Percentiles rank a stretch among this genome's conserved stretches.
phyloP scores from a whole-genome alignment of 2,797 vertebrate species.

The Parauchenoglanis ngamensis region DNA sequence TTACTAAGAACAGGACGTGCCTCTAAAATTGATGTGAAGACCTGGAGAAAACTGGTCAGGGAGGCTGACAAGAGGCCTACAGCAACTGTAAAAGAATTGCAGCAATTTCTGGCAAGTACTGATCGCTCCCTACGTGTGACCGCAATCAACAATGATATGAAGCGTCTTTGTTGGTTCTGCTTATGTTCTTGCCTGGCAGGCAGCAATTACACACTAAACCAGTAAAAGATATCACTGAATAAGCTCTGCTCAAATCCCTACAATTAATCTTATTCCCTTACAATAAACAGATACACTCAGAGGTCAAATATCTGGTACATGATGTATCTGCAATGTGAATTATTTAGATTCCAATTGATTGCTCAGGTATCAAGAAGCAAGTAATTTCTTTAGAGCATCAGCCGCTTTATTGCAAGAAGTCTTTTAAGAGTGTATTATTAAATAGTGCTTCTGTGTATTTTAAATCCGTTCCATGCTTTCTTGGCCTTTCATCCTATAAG shows the following conservation, averaged over 20 bases:
- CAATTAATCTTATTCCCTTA: neutral
- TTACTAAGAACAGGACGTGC: too few species aligned
- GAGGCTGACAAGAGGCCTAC: too few species aligned
- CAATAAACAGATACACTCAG: neutral
- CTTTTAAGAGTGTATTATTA: constrained; percentile 38
- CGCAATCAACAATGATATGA: neutral
- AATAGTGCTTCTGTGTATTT: constrained; percentile 23
- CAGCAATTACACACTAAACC: constrained; percentile 22
- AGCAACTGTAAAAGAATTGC: too few species aligned
- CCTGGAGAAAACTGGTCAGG: too few species aligned
- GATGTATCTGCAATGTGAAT: neutral
- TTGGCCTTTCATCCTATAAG: constrained; percentile 13
- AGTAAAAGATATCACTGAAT: constrained; percentile 26
- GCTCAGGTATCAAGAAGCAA: neutral
- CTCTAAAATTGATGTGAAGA: too few species aligned
- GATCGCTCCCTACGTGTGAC: too few species aligned
- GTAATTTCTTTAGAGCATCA: neutral
- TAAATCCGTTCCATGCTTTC: constrained; percentile 42
- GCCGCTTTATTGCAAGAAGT: neutral
- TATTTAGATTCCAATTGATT: neutral
- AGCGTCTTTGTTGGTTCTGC: constrained; percentile 26
- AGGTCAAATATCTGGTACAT: neutral
- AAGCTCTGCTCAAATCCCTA: neutral
- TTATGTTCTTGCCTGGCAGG: constrained; percentile 51
- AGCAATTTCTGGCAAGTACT: too few species aligned